Evolutionary conservation across 2,888 invertebrate species (phyloP), one percentile per base, ranked within the genome.

Genomic region (Gryllus longicercus): DNA sequence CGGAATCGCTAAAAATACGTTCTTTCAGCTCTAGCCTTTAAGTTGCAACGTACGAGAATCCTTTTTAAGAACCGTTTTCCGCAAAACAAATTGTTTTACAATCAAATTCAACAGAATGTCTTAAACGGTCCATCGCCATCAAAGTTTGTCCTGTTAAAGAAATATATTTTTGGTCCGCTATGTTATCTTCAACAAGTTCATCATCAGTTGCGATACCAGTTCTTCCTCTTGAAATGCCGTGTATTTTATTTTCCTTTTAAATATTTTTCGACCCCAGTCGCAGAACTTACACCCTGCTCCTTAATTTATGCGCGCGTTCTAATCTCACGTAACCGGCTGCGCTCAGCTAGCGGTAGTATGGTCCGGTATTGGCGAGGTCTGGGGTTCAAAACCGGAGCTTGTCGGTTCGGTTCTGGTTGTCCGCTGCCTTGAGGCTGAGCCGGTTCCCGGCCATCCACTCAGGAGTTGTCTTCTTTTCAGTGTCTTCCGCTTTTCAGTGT

Each of bases 401-500:
- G 63, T 63, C n/a, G 63, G 63, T 63, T 63, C 16, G 63, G 63
- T 63, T 63, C 63, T 14, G 63, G 63, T 63, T 14, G 16, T 14
- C n/a, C n/a, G 14, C 63, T 63, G 63, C 63, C 63, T n/a, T 18
- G 16, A 8, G 63, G 63, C 63, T 63, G 63, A n/a, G n/a, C 63
- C 63, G 63, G 63, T 63, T 63, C 16, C 8, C 63, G 8, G 38
- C 38, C n/a, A 4, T 63, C 63, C 63, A 63, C 63, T 38, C 38
- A 38, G 38, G 38, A 38, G 38, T 5, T 63, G 63, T 63, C 63
- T 63, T 38, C 63, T 14, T 63, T 63, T 63, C 63, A n/a, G 63
- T 63, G 63, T 63, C 63, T 63, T 63, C 63, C 63, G 63, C 63
- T n/a, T 38, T 38, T 63, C 63, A n/a, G 63, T n/a, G 63, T 63